Evolutionary conservation across 2,113 vertebrate genomes (phyloP), one percentile per base, ranked within the genome.

Genomic region (Miniopterus natalensis): DNA sequence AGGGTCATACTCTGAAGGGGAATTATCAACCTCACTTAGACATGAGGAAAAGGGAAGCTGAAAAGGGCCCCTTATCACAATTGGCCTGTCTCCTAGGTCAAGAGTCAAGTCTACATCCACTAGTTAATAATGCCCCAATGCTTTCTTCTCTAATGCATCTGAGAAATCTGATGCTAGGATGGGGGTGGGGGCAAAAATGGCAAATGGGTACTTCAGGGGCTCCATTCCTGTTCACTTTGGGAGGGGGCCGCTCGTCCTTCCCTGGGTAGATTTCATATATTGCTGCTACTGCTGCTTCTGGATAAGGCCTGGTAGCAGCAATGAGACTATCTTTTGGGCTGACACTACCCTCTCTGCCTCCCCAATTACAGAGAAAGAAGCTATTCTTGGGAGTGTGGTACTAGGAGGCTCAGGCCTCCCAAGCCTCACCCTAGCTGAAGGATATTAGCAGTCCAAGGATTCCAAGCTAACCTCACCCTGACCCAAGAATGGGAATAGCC

Each of bases 81-180:
- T 71, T 88, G 78, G 75, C n/a, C 17, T 70, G n/a, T 80, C 55
- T 85, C 88, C 15, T 79, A 73, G 51, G 47, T 91, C n/a, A 89
- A 17, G 8, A 79, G 42, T 49, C 89, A 94, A 78, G 21, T 61
- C 79, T 85, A n/a, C 63, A 55, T n/a, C 15, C 51, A 92, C 8
- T 94, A 55, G n/a, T 79, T 92, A 94, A 84, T 86, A 65, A 85
- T 61, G 42, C 23, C 40, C 27, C 88, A 89, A 9, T 89, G 42
- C 47, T 88, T 85, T 66, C 85, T 86, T 65, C 59, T 61, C 36
- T 53, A 74, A 74, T 61, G 21, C 68, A 73, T 47, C 73, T 89
- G n/a, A 95, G 49, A 95, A 80, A 21, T 57, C 6, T 90, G 51
- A 51, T 55, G 20, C 59, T 23, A 14, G 88, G 47, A 21, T 18